phyloP scores from a whole-genome alignment of 1,140 invertebrate species.

The Macrobrachium nipponense region DNA sequence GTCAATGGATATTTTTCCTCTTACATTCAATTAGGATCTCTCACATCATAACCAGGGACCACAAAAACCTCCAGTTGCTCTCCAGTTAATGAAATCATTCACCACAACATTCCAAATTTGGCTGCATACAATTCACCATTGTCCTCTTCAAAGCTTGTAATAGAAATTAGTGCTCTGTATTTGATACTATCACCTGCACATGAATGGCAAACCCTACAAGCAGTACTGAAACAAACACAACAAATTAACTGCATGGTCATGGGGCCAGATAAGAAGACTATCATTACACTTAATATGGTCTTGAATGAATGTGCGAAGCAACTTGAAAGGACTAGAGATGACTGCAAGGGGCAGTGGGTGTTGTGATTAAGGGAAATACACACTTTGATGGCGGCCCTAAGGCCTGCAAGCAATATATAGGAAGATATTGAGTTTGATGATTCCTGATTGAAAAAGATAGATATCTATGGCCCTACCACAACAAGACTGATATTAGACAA shows the following conservation, averaged over 20 bases:
- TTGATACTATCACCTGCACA: neutral
- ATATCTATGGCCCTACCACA: too few species aligned
- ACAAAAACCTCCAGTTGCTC: too few species aligned
- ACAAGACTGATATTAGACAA: too few species aligned
- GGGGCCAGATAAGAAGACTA: constrained; percentile 13
- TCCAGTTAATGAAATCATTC: too few species aligned
- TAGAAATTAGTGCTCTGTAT: neutral
- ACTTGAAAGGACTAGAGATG: neutral
- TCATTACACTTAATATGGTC: constrained; percentile 22
- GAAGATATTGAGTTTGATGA: too few species aligned
- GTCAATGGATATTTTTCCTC: too few species aligned
- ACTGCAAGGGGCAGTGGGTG: neutral
- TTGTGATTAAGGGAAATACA: constrained; percentile 28
- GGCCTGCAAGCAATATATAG: too few species aligned
- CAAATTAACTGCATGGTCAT: constrained; percentile 3
- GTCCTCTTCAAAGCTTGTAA: neutral
- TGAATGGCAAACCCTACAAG: constrained; percentile 11
- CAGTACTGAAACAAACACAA: constrained; percentile 24
- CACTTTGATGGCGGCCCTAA: constrained; percentile 2
- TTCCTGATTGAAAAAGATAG: too few species aligned
- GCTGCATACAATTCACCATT: constrained; percentile 7
- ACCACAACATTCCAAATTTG: constrained; percentile 8
- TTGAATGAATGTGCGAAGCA: constrained; percentile 6
- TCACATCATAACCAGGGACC: too few species aligned
- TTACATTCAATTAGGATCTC: too few species aligned